Evolutionary conservation across 2,888 invertebrate genomes (phyloP).

Genomic region (Eilema caniola): DNA sequence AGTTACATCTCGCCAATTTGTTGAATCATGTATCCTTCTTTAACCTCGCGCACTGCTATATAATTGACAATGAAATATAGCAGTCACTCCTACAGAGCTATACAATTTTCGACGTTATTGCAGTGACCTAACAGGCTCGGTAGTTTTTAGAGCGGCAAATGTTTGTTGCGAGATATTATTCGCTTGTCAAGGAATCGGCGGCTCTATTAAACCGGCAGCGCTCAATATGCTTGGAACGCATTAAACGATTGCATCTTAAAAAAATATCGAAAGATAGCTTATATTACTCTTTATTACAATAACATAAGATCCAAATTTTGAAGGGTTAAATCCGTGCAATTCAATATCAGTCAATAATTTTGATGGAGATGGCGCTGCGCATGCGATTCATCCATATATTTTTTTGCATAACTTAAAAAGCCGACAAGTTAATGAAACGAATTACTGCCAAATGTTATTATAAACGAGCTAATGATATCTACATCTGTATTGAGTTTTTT

Average conservation of each 20-base stretch:
- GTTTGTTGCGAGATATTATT: slow-evolving; percentile 54
- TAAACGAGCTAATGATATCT: slow-evolving; percentile 56
- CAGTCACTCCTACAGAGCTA: slow-evolving; percentile 18
- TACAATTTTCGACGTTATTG: slow-evolving; percentile 39
- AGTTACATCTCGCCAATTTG: slow-evolving; percentile 57
- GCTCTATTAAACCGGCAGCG: slow-evolving; percentile 66
- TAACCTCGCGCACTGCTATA: slow-evolving; percentile 27
- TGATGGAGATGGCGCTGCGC: slow-evolving; percentile 41
- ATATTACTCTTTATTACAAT: slow-evolving; percentile 45
- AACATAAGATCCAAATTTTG: slow-evolving; percentile 47
- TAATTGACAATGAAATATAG: slow-evolving; percentile 50
- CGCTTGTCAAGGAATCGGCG: slow-evolving; percentile 61
- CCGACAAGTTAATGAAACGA: slow-evolving; percentile 55
- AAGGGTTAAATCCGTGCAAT: slow-evolving; percentile 51
- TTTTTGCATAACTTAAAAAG: slow-evolving; percentile 53
- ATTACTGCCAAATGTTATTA: slow-evolving; percentile 56
- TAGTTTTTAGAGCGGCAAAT: slow-evolving; percentile 33
- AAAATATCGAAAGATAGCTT: slow-evolving; percentile 38
- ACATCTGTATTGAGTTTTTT: slow-evolving; percentile 57
- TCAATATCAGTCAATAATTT: slow-evolving; percentile 67
- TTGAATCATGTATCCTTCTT: slow-evolving; percentile 46
- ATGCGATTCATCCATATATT: slow-evolving; percentile 51
- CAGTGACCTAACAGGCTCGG: slow-evolving; percentile 22
- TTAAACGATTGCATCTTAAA: slow-evolving; percentile 55
- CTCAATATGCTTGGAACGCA: slow-evolving; percentile 66